Evolutionary conservation across 2,113 vertebrate species (phyloP).

Genomic region (Siniperca knerii): DNA sequence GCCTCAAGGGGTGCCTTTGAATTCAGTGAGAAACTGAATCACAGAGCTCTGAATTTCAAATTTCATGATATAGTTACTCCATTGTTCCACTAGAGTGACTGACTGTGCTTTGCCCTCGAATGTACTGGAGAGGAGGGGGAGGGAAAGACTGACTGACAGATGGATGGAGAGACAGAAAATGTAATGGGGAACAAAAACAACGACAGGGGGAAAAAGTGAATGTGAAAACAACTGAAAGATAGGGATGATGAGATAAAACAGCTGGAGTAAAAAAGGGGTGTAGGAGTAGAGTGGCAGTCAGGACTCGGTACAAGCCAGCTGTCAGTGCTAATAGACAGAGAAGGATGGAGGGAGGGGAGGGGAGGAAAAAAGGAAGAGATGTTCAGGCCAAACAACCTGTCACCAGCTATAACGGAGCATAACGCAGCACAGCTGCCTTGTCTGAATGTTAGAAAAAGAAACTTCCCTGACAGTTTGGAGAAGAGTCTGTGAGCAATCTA

Average conservation of each 20-base stretch:
- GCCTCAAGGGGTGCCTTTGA: not conserved
- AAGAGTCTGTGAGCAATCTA: slow-evolving; percentile 9
- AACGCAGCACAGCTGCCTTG: slow-evolving; percentile 28
- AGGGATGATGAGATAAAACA: slow-evolving; percentile 24
- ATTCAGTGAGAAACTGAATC: not conserved
- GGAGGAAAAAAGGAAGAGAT: slow-evolving; percentile 21
- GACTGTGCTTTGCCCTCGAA: not conserved
- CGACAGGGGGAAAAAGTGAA: not conserved
- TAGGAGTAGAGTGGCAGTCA: slow-evolving; percentile 33
- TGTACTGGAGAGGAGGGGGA: not conserved
- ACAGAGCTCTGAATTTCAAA: not conserved
- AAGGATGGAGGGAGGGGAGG: slow-evolving; percentile 28
- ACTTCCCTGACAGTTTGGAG: slow-evolving; percentile 36
- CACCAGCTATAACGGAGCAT: slow-evolving; percentile 52
- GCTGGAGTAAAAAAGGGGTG: not conserved
- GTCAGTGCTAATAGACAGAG: slow-evolving; percentile 70
- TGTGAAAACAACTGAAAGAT: fast-evolving
- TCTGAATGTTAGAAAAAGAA: slow-evolving; percentile 38
- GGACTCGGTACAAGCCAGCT: slow-evolving; percentile 52
- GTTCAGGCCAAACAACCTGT: slow-evolving; percentile 67
- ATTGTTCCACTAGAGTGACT: not conserved
- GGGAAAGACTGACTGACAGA: slow-evolving; percentile 9
- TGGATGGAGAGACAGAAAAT: slow-evolving; percentile 5
- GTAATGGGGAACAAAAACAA: slow-evolving; percentile 26
- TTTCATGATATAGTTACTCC: not conserved